Base-by-base conservation (phyloP, 1,140 invertebrate genomes). In the Dendroctonus valens region DNA sequence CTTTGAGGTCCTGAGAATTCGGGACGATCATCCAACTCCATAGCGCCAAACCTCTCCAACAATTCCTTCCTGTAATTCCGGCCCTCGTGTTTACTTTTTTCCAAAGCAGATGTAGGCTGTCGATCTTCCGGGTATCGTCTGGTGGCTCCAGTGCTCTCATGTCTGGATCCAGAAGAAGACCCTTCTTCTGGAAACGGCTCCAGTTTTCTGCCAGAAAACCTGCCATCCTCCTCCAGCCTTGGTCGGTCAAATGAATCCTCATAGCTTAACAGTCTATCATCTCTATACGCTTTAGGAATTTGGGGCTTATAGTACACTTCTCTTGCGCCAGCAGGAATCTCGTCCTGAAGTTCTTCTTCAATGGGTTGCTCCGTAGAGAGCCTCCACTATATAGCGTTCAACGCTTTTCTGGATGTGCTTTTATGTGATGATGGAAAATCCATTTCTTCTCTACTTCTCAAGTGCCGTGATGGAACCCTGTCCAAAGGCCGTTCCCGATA, bases 381-480 rank as follows among this genome's bases (percentile, higher is more conserved):
- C 76, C 77, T 77, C 77, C 77, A 79, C 79, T 81, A 82, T 72
- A 82, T 81, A 72, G 80, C 82, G 71, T 84, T 83, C 40, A 83
- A 76, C 40, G 80, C 80, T 62, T 81, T 74, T 58, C 82, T 76
- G 26, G 82, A 82, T 11, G 81, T 78, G 37, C 79, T 77, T 64
- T 79, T 75, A 71, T 83, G 81, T 12, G 80, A 76, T 7, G 80
- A 78, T 26, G 81, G 77, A 9, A 79, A 79, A 69, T 81, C 79
- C 70, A 82, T 80, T 37, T 83, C 81, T 50, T 79, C 70, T 71
- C 79, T 69, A 71, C 68, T 66, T 53, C 74, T 60, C 40, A 73
- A 73, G 12, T 79, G 75, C 44, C 76, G 68, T 15, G 70, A 69
- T 41, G 72, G 70, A 59, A 73, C 58, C 54, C 73, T 60, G 40